Evolutionary conservation across 2,888 invertebrate genomes (phyloP).

Genomic region (Hydriomena furcata): DNA sequence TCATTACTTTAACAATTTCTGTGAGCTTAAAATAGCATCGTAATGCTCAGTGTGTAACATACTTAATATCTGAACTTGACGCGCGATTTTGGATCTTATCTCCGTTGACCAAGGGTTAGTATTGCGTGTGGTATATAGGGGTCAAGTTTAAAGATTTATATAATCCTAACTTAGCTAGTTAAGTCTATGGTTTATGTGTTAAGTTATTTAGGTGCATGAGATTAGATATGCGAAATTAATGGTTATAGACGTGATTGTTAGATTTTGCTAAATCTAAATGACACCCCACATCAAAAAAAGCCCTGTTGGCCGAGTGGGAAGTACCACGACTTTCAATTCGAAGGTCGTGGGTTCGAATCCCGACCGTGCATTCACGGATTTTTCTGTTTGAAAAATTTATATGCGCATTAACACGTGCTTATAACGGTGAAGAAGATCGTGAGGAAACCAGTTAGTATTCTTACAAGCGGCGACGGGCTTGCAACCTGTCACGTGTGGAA

Average conservation of each 20-base stretch:
- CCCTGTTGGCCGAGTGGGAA: too few relatives aligned
- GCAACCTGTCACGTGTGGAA: too few relatives aligned
- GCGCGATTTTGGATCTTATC: slow-evolving; percentile 3
- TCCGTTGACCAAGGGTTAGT: not conserved
- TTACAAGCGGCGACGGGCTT: too few relatives aligned
- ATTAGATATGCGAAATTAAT: slow-evolving; percentile 17
- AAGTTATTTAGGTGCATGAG: slow-evolving; percentile 14
- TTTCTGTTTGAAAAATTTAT: too few relatives aligned
- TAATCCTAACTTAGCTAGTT: slow-evolving; percentile 21
- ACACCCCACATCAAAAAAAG: too few relatives aligned
- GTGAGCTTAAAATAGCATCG: slow-evolving; percentile 63
- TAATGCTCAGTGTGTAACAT: slow-evolving; percentile 41
- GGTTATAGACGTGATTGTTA: slow-evolving; percentile 2
- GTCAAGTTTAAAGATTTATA: slow-evolving; percentile 24
- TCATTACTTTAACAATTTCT: slow-evolving; percentile 74
- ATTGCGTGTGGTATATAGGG: not conserved
- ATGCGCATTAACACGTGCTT: too few relatives aligned
- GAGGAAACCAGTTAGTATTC: too few relatives aligned
- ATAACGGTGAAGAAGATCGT: too few relatives aligned
- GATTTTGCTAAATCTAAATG: slow-evolving; percentile 23
- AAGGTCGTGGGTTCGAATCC: too few relatives aligned
- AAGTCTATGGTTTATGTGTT: slow-evolving; percentile 20
- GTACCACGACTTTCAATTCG: too few relatives aligned
- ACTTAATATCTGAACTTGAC: slow-evolving; percentile 18
- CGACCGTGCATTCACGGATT: too few relatives aligned